Conservation (phyloP, 2,113 vertebrate species). For the Pangasianodon hypophthalmus region DNA sequence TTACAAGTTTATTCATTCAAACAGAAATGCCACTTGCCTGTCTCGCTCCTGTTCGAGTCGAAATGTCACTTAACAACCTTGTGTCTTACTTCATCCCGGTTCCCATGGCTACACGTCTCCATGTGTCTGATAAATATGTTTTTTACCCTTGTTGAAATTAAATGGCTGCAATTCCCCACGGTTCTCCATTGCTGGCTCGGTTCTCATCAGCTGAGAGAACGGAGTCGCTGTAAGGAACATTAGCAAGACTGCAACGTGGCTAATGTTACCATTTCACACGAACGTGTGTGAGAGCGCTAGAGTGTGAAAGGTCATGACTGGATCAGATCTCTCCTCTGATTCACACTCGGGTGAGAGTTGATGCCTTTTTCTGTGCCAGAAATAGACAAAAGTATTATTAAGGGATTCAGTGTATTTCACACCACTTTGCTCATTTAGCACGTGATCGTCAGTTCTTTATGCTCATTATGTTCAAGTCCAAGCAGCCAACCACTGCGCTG, state of each 20-base stretch:
- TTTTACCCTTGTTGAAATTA: slow-evolving; percentile 11
- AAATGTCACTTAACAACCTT: neutral
- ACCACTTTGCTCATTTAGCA: neutral
- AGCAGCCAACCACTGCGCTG: neutral
- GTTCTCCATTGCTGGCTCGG: neutral
- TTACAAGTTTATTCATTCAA: neutral
- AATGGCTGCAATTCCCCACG: slow-evolving; percentile 1
- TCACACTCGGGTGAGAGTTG: neutral
- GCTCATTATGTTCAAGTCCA: neutral
- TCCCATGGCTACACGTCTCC: slow-evolving; percentile 32
- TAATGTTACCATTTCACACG: neutral
- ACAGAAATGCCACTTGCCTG: neutral
- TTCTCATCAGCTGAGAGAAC: neutral
- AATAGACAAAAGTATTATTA: neutral
- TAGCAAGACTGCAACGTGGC: neutral
- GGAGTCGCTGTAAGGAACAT: neutral
- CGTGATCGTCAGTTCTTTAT: neutral
- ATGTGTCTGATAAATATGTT: slow-evolving; percentile 4
- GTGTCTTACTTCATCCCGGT: neutral
- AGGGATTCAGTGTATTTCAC: neutral
- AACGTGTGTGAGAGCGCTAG: neutral
- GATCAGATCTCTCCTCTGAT: neutral
- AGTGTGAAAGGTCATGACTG: neutral
- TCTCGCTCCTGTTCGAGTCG: neutral
- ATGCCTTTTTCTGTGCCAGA: neutral